These are phyloP conservation scores for Melanotaenia parkinsoni DNA, from an alignment of 2,797 vertebrate genomes.

Conservation along the genomic window DNA sequence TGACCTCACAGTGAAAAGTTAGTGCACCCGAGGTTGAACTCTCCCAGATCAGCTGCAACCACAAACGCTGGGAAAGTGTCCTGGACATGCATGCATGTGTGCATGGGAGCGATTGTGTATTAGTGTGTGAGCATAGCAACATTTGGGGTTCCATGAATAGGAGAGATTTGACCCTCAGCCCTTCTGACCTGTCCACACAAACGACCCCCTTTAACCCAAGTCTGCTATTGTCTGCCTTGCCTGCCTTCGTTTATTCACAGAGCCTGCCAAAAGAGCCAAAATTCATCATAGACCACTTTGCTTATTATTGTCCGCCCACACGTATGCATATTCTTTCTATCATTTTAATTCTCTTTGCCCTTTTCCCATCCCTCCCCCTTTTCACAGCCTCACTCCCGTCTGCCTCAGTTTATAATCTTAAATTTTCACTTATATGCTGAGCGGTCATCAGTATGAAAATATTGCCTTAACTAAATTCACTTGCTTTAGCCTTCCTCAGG, in stretches of 20 bases:
- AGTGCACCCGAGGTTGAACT: conserved; percentile 80
- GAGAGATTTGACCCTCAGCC: conserved; percentile 76
- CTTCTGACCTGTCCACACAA: conserved; percentile 74
- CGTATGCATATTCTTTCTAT: conserved; percentile 32
- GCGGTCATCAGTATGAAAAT: neutral
- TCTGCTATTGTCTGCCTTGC: conserved; percentile 70
- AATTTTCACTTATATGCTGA: conserved; percentile 11
- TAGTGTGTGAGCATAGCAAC: conserved; percentile 67
- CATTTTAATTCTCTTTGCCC: conserved; percentile 21
- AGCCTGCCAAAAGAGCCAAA: conserved; percentile 63
- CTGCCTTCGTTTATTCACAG: conserved; percentile 63
- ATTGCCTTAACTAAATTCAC: conserved; percentile 11
- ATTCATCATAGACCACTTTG: conserved; percentile 70
- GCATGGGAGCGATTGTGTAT: conserved; percentile 36
- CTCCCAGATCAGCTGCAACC: conserved; percentile 73
- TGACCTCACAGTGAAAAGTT: conserved; percentile 87
- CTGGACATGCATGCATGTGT: conserved; percentile 48
- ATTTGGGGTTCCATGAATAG: conserved; percentile 78
- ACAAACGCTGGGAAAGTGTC: conserved; percentile 84
- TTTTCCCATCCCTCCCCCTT: conserved; percentile 39
- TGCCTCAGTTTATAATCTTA: conserved; percentile 17
- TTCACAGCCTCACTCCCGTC: conserved; percentile 12
- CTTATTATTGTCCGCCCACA: conserved; percentile 55
- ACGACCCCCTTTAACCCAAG: conserved; percentile 58
- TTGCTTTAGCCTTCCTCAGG: neutral